Evolutionary conservation across 2,888 invertebrate genomes (phyloP), one percentile per base, ranked within the genome.

Genomic region (Mythimna lalbum): DNA sequence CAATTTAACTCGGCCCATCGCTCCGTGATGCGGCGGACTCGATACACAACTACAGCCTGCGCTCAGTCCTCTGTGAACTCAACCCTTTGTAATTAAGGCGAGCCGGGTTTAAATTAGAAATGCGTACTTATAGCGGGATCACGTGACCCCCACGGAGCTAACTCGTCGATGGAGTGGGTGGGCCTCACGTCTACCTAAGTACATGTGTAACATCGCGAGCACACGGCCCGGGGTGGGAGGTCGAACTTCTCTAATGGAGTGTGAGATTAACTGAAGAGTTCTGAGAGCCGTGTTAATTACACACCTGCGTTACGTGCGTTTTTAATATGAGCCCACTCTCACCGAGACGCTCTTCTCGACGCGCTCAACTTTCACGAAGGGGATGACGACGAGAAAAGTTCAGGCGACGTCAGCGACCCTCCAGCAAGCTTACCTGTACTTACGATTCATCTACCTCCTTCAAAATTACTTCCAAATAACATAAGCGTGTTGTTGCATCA

Each of bases 201-300:
- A 53, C 31, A 14, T 43, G 33, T 23, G 55, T 33, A 39, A 21
- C 17, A 33, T 10, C 33, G 33, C 21, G 64, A 74, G 33, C 1
- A 33, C 12, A 2, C 10, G 12, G 12, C 33, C 17, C 27, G 10
- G 61, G 39, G 52, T 1, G 79, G 39, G 69, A 76, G 72, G 50
- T 76, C 73, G 71, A 87, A 87, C 81, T 87, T 88, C 72, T 81
- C 84, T 91, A 90, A 91, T 90, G 88, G 76, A 89, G 88, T 84
- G 80, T 69, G 84, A 71, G 84, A 89, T 84, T 31, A 85, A 83
- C 82, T 73, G 50, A 65, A 64, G 80, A 78, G 80, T 76, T 73
- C 52, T 39, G 62, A 52, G 69, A 61, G 69, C 65, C 63, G 61
- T 84, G 86, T 85, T 82, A 80, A 86, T 86, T 86, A 81, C 63